Conservation (phyloP, 2,113 vertebrate species). For the Morone saxatilis region DNA sequence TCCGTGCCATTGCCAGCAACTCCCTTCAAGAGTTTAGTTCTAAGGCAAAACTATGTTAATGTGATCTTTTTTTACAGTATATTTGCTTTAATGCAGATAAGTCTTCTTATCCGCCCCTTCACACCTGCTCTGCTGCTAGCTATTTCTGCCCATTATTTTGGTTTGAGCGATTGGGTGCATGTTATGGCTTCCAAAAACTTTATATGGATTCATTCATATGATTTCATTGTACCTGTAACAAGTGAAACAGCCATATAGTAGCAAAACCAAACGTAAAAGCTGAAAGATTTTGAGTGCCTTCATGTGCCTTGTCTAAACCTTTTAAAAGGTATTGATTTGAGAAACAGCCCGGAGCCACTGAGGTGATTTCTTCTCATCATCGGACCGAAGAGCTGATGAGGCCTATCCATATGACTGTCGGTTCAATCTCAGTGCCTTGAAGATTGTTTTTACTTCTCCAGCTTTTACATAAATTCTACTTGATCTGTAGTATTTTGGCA, state of each 20-base stretch:
- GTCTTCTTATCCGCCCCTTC: conserved; percentile 41
- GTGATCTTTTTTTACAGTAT: conserved; percentile 41
- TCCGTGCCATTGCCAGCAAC: conserved; percentile 5
- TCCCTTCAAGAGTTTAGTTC: conserved; percentile 34
- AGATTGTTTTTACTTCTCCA: conserved; percentile 34
- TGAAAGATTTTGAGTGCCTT: conserved; percentile 27
- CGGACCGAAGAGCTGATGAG: conserved; percentile 39
- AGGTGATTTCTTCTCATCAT: conserved; percentile 57
- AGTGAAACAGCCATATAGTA: conserved; percentile 17
- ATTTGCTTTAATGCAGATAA: conserved; percentile 52
- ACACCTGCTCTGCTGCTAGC: conserved; percentile 42
- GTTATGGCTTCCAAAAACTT: conserved; percentile 16
- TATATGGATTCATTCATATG: conserved; percentile 11
- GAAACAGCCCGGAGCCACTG: conserved; percentile 36
- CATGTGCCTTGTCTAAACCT: conserved; percentile 52
- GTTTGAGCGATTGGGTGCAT: conserved; percentile 7
- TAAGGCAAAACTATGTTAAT: conserved; percentile 56
- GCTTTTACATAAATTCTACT: conserved; percentile 44
- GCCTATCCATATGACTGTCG: conserved; percentile 43
- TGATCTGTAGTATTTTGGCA: conserved; percentile 35
- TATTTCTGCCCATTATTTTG: conserved; percentile 54
- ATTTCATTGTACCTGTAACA: not conserved
- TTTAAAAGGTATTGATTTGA: conserved; percentile 64
- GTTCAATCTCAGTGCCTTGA: conserved; percentile 22
- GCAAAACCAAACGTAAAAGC: conserved; percentile 18